Percentiles rank a stretch among this genome's conserved stretches.
Evolutionary conservation across 2,888 invertebrate species (phyloP).

Genomic region (Athripsodes cinereus): DNA sequence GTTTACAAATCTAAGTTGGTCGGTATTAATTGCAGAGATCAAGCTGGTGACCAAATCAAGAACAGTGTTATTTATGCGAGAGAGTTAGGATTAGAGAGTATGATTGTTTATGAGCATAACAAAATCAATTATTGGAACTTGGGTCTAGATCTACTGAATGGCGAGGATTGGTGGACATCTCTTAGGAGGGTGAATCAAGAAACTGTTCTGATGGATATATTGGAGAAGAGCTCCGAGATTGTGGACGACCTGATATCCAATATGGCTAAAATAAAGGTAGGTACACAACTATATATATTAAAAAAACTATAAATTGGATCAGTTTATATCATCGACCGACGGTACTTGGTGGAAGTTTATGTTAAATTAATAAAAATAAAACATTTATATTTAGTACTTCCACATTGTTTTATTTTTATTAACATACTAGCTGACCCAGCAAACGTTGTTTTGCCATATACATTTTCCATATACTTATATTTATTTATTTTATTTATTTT

Average conservation of each 20-base stretch:
- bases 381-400: no score
- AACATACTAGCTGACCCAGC: no score
- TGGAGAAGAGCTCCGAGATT: constrained; percentile 34
- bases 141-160: constrained; percentile 38
- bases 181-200: constrained; percentile 30
- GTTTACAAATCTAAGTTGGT: no score
- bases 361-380: no score
- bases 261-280: constrained; percentile 44
- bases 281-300: no score
- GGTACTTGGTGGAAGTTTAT: no score
- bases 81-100: constrained; percentile 39
- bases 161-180: constrained; percentile 42
- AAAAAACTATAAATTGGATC: no score
- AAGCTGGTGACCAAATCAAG: constrained; percentile 33
- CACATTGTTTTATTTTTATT: no score
- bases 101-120: constrained; percentile 41
- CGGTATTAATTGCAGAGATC: constrained; percentile 28
- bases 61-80: constrained; percentile 37
- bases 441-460: no score
- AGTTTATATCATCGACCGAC: no score
- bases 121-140: constrained; percentile 38
- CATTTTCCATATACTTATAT: no score
- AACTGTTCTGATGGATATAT: constrained; percentile 32
- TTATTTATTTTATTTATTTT: no score
- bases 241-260: constrained; percentile 39